Base-by-base conservation (phyloP, 1,140 invertebrate genomes). In the Campoletis sonorensis region DNA sequence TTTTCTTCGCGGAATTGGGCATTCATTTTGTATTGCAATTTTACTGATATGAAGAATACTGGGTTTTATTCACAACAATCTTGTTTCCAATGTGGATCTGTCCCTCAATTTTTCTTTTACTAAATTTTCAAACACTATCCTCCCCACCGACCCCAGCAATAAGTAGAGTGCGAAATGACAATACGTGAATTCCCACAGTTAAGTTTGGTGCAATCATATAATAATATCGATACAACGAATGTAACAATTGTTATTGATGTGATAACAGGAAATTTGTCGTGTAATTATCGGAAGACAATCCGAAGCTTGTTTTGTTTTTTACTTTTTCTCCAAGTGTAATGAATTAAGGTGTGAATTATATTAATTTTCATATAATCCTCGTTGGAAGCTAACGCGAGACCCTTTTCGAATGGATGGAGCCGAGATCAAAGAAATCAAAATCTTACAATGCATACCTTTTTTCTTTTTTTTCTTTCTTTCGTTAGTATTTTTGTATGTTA, bases 331-430 rank as follows among this genome's bases (percentile, higher is more conserved):
- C 49, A 58, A 80, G 68, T 73, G 68, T 80, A 80, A 73, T 54
- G 5, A 45, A 45, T 45, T 51, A 30, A 79, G 68, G 61, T 75
- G 51, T 71, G 27, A 67, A 49, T 21, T 61, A 27, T 54, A 77
- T 77, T 77, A 67, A 33, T 21, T 26, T 40, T 78, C 21, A 30
- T n/a, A 64, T 30, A 81, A 75, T 40, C 73, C 77, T 82, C 33
- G 78, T 77, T 45, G 45, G 84, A 85, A 86, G 82, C 85, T 77
- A 83, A 84, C 85, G 87, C 86, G 82, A 87, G 84, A 85, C 85
- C 87, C 83, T 81, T 87, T 86, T 85, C 51, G 23, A 54, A 40
- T 33, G 70, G 70, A 73, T 54, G 40, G 37, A 64, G 27, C n/a
- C 33, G 11, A 40, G 68, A 68, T 51, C 76, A 23, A 13, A 23